phyloP scores from a whole-genome alignment of 2,797 vertebrate species.

The Gambelia wislizenii region DNA sequence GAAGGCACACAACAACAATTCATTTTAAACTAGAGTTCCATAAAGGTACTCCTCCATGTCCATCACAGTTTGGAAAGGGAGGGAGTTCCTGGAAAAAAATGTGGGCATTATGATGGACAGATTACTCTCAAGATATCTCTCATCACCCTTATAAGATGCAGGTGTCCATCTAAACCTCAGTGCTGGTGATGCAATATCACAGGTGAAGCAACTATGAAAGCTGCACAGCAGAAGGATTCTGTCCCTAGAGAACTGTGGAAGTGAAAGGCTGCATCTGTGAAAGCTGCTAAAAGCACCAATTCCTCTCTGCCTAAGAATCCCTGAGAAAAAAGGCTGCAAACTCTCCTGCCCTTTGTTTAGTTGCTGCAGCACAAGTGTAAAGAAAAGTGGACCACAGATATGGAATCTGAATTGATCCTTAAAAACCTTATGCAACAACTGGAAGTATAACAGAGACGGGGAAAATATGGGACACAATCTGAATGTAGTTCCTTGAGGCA shows the following conservation, averaged over 20 bases:
- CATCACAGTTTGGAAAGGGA: not conserved
- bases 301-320: no score
- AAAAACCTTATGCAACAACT: not conserved
- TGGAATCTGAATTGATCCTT: not conserved
- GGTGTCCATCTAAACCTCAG: not conserved
- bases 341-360: not conserved
- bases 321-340: not conserved
- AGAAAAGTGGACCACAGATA: not conserved
- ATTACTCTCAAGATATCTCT: not conserved
- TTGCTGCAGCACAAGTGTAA: not conserved
- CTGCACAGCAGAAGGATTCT: not conserved
- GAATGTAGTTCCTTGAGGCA: no score
- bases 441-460: not conserved
- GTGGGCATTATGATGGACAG: not conserved
- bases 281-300: no score
- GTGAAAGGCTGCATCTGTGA: no score
- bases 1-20: no score
- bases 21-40: not conserved
- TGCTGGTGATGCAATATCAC: not conserved
- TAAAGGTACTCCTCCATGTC: not conserved
- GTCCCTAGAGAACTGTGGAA: not conserved
- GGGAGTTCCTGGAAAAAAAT: not conserved
- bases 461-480: no score
- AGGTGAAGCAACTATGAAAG: not conserved
- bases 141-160: not conserved